A percentile compares a stretch with the other conserved stretches of the same genome.
phyloP scores from a whole-genome alignment of 2,113 vertebrate genomes.

The Cynoglossus semilaevis region DNA sequence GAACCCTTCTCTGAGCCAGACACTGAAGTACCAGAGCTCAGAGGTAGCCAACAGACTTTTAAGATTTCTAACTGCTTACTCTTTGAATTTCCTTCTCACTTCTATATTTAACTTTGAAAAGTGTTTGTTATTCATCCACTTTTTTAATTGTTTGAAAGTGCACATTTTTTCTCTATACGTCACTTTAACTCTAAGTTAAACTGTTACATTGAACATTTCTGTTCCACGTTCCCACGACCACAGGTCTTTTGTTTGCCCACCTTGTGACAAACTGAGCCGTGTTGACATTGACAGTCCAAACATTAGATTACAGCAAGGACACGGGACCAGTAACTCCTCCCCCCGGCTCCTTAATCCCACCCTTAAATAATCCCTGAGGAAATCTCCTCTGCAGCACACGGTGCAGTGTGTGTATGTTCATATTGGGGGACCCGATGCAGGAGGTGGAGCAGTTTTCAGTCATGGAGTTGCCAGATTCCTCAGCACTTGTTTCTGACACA shows the following conservation, averaged over 20 bases:
- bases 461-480: constrained; percentile 35
- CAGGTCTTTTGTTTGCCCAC: not conserved
- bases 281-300: constrained; percentile 21
- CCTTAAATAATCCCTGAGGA: constrained; percentile 60
- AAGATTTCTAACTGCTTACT: too few relatives aligned
- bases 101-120: too few relatives aligned
- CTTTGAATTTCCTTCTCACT: too few relatives aligned
- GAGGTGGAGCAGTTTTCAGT: constrained; percentile 4
- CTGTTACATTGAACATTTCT: too few relatives aligned
- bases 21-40: too few relatives aligned
- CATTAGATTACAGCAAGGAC: constrained; percentile 59
- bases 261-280: not conserved
- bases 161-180: too few relatives aligned
- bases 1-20: too few relatives aligned
- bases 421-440: constrained; percentile 6
- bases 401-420: constrained; percentile 40
- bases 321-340: constrained; percentile 48
- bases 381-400: constrained; percentile 54
- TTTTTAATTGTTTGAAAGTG: too few relatives aligned
- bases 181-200: too few relatives aligned
- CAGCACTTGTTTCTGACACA: constrained; percentile 11
- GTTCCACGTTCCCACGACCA: not conserved
- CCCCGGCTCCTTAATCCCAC: constrained; percentile 44
- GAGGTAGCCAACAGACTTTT: too few relatives aligned
- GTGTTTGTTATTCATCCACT: too few relatives aligned